Evolutionary conservation across 2,113 vertebrate species (phyloP), one percentile per base, ranked within the genome.

Genomic region (Corythoichthys haematopterus): DNA sequence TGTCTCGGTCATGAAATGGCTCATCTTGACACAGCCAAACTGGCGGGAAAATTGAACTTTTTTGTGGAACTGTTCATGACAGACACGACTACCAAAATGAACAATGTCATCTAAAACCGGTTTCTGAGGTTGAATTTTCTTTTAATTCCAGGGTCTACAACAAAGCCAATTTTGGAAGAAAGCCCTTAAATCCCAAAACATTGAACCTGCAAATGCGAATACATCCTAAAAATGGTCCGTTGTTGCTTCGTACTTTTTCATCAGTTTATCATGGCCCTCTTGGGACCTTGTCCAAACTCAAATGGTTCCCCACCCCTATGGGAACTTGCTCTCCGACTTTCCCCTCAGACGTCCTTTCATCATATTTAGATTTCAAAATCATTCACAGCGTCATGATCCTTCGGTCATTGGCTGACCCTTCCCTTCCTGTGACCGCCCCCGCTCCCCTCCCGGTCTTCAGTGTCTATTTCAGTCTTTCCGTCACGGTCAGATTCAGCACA

Each of bases 381-480:
- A 14, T 59, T 69, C n/a, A 61, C 51, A 57, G 60, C n/a, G 9
- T 75, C 47, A 33, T 46, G 60, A 53, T 80, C 65, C 36, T 70
- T 70, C 77, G 37, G 65, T 85, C 80, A 52, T 60, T 75, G 64
- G 45, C 59, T 75, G 60, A 33, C 64, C 38, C 72, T 56, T 55
- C 43, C 71, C 60, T 56, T 60, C 66, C 69, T 65, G 35, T 2
- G 37, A 62, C 2, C 65, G 12, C 40, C 45, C 33, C 80, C 65
- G 76, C 70, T 84, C 85, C 84, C 12, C 86, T 72, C 76, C 87
- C 88, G 83, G 83, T 80, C 79, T 90, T 84, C 87, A 90, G 81
- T 91, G 88, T 93, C 91, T 93, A 91, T 93, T 94, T 94, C 88
- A 91, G 89, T 93, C 92, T 88, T 91, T 94, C 87, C 89, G 90